Conservation (phyloP, 1,140 invertebrate genomes). For the Cotesia glomerata region DNA sequence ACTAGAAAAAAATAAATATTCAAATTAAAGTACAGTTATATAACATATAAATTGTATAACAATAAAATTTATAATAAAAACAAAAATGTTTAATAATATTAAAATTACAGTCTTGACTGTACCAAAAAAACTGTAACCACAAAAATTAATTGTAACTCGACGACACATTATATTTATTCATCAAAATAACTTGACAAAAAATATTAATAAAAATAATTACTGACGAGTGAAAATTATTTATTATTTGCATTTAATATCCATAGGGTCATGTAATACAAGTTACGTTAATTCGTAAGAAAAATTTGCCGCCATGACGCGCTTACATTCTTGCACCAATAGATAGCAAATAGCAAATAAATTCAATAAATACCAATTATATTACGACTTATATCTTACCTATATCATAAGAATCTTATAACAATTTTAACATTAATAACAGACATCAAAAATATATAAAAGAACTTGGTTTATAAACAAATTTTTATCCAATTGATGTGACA, state of each 20-base stretch:
- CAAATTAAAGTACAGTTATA: neutral
- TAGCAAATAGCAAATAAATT: conserved; percentile 21
- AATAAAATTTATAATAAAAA: neutral
- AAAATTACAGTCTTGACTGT: too few relatives aligned
- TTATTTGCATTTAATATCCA: conserved; percentile 6
- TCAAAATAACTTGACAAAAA: too few relatives aligned
- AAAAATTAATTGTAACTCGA: too few relatives aligned
- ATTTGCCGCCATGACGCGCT: conserved; percentile 53
- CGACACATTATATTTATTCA: too few relatives aligned
- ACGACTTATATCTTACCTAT: conserved; percentile 31
- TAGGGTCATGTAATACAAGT: neutral
- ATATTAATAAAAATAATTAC: neutral
- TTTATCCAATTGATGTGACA: conserved; percentile 37
- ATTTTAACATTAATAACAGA: conserved; percentile 1
- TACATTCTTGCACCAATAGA: conserved; percentile 21
- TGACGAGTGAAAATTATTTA: neutral
- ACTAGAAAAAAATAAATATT: conserved; percentile 24
- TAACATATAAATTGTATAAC: neutral
- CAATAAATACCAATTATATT: conserved; percentile 14
- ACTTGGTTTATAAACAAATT: neutral
- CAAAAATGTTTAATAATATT: too few relatives aligned
- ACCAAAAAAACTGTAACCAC: too few relatives aligned
- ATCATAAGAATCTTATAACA: conserved; percentile 45
- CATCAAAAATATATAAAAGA: conserved; percentile 1
- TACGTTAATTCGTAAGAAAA: conserved; percentile 40